Evolutionary conservation across 2,888 invertebrate genomes (phyloP), one percentile per base, ranked within the genome.

Genomic region (Gari tellinella): DNA sequence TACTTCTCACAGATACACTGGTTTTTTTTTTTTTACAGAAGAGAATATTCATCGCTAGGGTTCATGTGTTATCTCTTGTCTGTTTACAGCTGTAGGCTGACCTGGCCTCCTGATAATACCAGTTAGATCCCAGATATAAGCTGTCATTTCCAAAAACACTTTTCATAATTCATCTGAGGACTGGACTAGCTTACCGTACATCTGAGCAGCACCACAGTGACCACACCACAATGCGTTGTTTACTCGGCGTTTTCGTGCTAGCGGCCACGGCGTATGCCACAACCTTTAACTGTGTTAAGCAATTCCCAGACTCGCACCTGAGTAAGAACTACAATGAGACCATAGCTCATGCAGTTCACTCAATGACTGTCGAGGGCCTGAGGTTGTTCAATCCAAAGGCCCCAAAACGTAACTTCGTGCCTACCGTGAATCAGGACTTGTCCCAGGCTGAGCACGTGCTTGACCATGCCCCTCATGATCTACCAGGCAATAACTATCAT

Each of bases 281-380:
- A 15, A 60, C 55, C 1, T 53, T 78, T 7, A 46, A 78, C 61
- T 74, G 74, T 43, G 37, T 51, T n/a, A 73, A 61, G 21, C 48
- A 67, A 2, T 67, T 78, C 37, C 74, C 74, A n/a, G 46, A 41
- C 14, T 57, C 77, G 4, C 76, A 78, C 3, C 40, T 88, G 12
- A 77, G 85, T 2, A 1, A 56, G 1, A 81, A 74, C 14, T 86
- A 81, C 62, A 88, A 86, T 43, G 87, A 86, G 62, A 84, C 84
- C 5, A 81, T 88, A 10, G 87, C 82, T 1, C 87, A 88, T 48
- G 84, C 87, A 8, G 78, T 88, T n/a, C 87, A 88, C 67, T 84
- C 86, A 5, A 81, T 87, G 83, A 85, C 86, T 0, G 82, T 86
- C 7, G 74, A 83, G 31, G 86, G 83, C 5, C 73, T 88, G 58